Base-by-base conservation (phyloP, 2,888 invertebrate species). In the Parnassius smintheus region DNA sequence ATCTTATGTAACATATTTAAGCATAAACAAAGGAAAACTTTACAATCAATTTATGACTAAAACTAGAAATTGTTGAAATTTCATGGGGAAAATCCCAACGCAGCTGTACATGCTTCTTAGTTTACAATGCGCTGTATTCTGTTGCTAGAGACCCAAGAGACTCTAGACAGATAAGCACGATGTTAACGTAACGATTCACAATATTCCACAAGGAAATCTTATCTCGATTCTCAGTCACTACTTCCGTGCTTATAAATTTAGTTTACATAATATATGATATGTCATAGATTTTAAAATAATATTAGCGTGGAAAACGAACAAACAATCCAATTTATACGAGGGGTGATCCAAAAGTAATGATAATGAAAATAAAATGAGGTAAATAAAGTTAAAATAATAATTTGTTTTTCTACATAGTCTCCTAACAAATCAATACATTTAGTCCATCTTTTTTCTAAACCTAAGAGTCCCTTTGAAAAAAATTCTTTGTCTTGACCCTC, bases 101-200 rank as follows among this genome's bases (percentile, higher is more conserved):
- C 25, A 56, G 50, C 50, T 18, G 54, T 56, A 51, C 51, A 42
- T 13, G 59, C 56, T 59, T 52, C 56, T 55, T 56, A 45, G 52
- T 64, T 61, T 45, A 57, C 64, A 64, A 60, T 45, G 12, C 12
- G 49, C 35, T 35, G 56, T 53, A 57, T 53, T 18, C 52, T 60
- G 60, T 60, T 64, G 60, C 10, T 35, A 13, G n/a, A 11, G 53
- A 10, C 64, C 64, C 56, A 45, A 10, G 44, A 56, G 57, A 49
- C 11, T 50, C 49, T 12, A 51, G 25, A 44, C 54, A 12, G 12
- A 49, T 49, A 13, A n/a, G n/a, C 49, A 49, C 49, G 13, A 61
- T 60, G 56, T 61, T 60, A 57, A 60, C 56, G 35, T 64, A 50
- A 64, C 64, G 57, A 53, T 57, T 53, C 56, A 54, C 57, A 61